Evolutionary conservation across 2,797 vertebrate species (phyloP).

Genomic region (Epinephelus awoara): DNA sequence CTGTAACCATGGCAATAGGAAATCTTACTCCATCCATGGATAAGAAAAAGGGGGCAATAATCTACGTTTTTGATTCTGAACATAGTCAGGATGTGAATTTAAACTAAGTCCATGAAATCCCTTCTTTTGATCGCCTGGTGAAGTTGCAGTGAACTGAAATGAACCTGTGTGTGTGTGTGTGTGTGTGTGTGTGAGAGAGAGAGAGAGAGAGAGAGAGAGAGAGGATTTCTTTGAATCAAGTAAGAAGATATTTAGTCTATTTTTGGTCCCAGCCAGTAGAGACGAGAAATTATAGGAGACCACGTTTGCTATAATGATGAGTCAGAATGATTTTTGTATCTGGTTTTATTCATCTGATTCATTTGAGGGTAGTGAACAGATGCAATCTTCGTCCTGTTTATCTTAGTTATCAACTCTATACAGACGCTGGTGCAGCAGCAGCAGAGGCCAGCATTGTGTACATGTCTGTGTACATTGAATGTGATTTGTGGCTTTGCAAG

Average conservation of each 20-base stretch:
- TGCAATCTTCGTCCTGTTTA: background rate
- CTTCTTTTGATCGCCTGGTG: slow-evolving; percentile 32
- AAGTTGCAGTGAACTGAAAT: slow-evolving; percentile 37
- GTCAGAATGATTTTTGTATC: background rate
- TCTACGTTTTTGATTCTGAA: slow-evolving; percentile 41
- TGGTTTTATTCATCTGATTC: background rate
- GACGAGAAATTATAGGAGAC: background rate
- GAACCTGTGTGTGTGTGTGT: background rate
- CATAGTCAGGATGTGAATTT: slow-evolving; percentile 21
- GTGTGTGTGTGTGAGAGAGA: too few species aligned
- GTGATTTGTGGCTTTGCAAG: background rate
- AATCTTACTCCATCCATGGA: slow-evolving; percentile 16
- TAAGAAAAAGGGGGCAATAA: slow-evolving; percentile 15
- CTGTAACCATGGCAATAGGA: slow-evolving; percentile 37
- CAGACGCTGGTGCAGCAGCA: background rate
- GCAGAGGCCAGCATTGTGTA: background rate
- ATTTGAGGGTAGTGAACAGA: background rate
- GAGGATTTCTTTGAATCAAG: background rate
- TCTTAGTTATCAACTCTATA: background rate
- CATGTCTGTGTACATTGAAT: background rate
- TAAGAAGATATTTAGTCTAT: background rate
- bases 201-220: too few species aligned
- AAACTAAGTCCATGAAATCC: slow-evolving; percentile 29
- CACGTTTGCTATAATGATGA: background rate
- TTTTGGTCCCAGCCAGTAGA: slow-evolving; percentile 6